Conservation (phyloP, 2,113 vertebrate species). For the Isurus oxyrinchus region DNA sequence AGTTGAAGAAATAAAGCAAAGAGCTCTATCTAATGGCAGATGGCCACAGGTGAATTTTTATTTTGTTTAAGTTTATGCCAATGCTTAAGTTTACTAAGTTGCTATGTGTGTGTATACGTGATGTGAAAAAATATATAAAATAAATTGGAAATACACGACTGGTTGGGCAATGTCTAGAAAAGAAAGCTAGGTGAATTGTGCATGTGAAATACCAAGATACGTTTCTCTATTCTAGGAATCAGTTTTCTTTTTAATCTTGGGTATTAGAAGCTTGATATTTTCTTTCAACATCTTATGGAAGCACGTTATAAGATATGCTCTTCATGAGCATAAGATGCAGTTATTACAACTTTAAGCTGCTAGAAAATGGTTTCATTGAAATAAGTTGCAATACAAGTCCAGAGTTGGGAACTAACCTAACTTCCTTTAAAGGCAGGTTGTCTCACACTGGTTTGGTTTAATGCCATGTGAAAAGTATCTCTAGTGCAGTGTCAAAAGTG, state of each 20-base stretch:
- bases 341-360: background rate
- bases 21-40: conserved; percentile 77
- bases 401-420: background rate
- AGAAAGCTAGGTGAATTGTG: background rate
- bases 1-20: conserved; percentile 85
- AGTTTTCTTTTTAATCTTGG: background rate
- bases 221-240: background rate
- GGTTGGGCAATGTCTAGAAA: background rate
- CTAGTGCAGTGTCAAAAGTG: background rate
- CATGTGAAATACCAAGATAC: background rate
- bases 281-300: background rate
- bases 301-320: background rate
- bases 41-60: conserved; percentile 81
- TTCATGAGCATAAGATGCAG: background rate
- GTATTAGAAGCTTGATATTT: background rate
- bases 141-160: background rate
- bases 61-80: background rate
- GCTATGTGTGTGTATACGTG: background rate
- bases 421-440: background rate
- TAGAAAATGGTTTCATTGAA: background rate
- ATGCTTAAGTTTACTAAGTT: background rate
- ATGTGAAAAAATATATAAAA: background rate
- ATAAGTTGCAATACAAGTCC: too few species aligned
- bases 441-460: background rate
- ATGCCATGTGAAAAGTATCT: background rate